Percentiles rank a stretch among this genome's conserved stretches.
These are phyloP conservation scores for Propithecus coquereli DNA, from an alignment of 2,113 vertebrate genomes.

Conservation along the genomic window DNA sequence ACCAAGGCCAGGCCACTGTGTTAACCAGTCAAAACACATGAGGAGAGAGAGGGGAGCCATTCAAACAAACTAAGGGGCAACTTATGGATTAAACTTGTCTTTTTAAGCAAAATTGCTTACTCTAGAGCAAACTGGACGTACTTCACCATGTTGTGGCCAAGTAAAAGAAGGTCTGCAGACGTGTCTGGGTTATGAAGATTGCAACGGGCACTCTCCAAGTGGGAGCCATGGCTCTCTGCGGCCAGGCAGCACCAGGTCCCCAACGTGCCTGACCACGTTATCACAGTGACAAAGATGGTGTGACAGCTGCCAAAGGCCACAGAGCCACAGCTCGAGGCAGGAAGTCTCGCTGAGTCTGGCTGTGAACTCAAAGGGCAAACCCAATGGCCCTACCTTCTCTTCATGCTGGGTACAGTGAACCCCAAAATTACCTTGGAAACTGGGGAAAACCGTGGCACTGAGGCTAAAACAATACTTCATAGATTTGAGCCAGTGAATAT, in stretches of 20 bases:
- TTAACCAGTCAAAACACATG: rapidly evolving
- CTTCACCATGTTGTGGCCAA: not conserved
- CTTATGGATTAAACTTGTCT: not conserved
- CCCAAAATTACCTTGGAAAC: not conserved
- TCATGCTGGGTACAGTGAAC: not conserved
- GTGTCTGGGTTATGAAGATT: rapidly evolving
- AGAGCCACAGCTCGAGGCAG: not conserved
- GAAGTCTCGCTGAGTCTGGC: not conserved
- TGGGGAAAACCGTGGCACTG: not conserved
- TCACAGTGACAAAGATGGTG: too few species aligned
- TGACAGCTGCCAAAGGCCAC: too few species aligned
- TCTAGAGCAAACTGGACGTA: not conserved
- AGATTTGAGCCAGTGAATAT: not conserved
- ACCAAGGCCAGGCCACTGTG: not conserved
- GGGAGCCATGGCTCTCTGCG: not conserved
- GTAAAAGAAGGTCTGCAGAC: not conserved
- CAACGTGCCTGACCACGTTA: not conserved
- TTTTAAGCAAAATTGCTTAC: not conserved
- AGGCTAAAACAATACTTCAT: not conserved
- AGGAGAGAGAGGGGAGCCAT: too few species aligned
- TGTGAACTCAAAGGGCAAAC: not conserved
- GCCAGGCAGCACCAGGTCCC: not conserved
- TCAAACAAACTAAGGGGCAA: not conserved
- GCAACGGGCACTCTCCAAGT: not conserved
- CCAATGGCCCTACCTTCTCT: not conserved